These are phyloP conservation scores for Lepidurus couesii DNA, from an alignment of 1,140 invertebrate species.

Conservation along the genomic window DNA sequence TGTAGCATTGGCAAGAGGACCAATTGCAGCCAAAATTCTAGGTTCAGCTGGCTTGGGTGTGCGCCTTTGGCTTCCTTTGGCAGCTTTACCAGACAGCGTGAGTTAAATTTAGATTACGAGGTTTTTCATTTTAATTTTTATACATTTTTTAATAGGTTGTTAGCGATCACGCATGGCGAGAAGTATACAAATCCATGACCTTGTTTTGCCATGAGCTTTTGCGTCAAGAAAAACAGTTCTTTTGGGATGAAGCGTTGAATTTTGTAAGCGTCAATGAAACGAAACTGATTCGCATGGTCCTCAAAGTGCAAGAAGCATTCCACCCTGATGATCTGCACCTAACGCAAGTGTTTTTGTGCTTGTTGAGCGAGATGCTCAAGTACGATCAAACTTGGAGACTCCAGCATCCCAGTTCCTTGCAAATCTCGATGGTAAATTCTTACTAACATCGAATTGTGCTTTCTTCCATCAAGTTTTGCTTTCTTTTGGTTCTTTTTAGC, in stretches of 20 bases:
- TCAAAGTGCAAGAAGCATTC: background rate
- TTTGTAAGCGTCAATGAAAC: background rate
- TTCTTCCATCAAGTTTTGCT: background rate
- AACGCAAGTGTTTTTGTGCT: background rate
- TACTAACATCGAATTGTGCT: background rate
- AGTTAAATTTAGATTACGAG: background rate
- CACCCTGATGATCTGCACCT: background rate
- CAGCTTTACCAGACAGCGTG: background rate
- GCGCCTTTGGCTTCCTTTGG: background rate
- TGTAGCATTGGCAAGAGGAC: background rate
- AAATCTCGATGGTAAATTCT: background rate
- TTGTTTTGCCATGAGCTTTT: background rate
- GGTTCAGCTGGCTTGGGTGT: background rate
- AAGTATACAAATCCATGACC: background rate
- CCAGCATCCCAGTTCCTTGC: background rate
- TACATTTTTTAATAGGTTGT: background rate
- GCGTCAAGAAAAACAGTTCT: background rate
- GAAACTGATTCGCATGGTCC: background rate
- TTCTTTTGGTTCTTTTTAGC: background rate
- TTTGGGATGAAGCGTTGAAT: constrained; percentile 5
- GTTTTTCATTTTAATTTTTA: background rate
- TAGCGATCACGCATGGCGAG: background rate
- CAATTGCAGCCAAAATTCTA: background rate
- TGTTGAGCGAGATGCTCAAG: background rate
- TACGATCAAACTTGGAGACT: background rate